Evolutionary conservation across 2,888 invertebrate species (phyloP).

Genomic region (Oscheius sp.): DNA sequence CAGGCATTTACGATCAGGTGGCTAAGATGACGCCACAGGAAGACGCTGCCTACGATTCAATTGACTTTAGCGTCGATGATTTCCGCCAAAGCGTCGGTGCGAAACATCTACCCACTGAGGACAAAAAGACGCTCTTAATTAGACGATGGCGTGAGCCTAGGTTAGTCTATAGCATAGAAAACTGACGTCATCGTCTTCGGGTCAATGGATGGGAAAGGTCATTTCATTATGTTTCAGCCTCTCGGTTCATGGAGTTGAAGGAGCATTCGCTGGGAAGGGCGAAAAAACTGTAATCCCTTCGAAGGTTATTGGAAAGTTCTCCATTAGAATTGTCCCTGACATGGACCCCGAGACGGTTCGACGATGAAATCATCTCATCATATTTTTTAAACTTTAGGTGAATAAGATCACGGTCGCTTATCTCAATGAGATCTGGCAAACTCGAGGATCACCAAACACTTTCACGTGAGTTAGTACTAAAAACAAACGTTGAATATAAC

Average conservation of each 20-base stretch:
- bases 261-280: conserved; percentile 90
- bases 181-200: background rate
- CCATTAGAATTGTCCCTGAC: conserved; percentile 93
- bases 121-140: conserved; percentile 49
- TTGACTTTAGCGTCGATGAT: conserved; percentile 82
- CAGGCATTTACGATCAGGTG: conserved; percentile 81
- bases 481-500: conserved; percentile 4
- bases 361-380: background rate
- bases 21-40: conserved; percentile 73
- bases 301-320: conserved; percentile 86
- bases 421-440: conserved; percentile 81
- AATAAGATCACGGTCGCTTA: conserved; percentile 79
- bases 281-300: conserved; percentile 79
- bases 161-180: conserved; percentile 1
- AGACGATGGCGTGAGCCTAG: conserved; percentile 52
- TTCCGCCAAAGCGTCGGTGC: conserved; percentile 52
- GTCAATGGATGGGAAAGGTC: background rate
- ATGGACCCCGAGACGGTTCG: conserved; percentile 84
- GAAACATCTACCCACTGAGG: conserved; percentile 43
- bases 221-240: conserved; percentile 74
- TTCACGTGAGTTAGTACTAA: conserved; percentile 76
- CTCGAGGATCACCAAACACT: conserved; percentile 80
- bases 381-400: conserved; percentile 23
- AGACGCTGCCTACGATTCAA: conserved; percentile 79
- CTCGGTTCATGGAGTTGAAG: conserved; percentile 94